Percentiles rank a stretch among this genome's conserved stretches.
These are phyloP conservation scores for Celastrina argiolus DNA, from an alignment of 2,888 invertebrate species.

Conservation along the genomic window DNA sequence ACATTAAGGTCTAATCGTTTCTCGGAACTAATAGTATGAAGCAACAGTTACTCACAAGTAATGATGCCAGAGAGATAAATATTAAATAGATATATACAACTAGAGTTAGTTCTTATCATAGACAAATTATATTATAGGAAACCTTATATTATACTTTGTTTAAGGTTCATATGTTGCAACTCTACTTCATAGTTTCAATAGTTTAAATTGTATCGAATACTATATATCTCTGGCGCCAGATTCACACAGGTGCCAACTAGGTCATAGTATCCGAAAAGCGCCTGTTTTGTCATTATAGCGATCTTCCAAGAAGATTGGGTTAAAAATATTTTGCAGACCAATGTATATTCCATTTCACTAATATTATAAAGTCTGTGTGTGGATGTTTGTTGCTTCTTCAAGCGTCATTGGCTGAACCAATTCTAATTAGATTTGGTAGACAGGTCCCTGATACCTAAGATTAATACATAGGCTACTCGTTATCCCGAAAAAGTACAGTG, in stretches of 20 bases:
- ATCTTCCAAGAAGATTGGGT: not conserved
- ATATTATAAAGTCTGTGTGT: too few species aligned
- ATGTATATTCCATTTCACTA: too few species aligned
- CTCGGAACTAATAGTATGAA: not conserved
- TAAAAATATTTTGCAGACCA: not conserved
- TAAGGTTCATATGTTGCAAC: not conserved
- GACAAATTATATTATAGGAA: too few species aligned
- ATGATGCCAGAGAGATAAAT: not conserved
- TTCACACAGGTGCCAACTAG: not conserved
- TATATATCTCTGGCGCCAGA: not conserved
- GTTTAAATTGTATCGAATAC: not conserved
- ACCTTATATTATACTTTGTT: too few species aligned
- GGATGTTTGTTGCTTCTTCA: too few species aligned
- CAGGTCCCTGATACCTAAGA: too few species aligned
- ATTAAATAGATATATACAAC: not conserved
- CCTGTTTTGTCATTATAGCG: not conserved
- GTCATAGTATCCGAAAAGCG: not conserved
- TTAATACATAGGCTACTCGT: too few species aligned
- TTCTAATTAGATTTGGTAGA: too few species aligned
- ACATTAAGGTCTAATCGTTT: not conserved
- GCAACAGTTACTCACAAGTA: conserved; percentile 1
- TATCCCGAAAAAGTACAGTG: too few species aligned
- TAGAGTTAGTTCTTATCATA: not conserved
- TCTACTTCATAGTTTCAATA: not conserved
- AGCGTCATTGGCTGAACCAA: too few species aligned